A percentile compares a stretch with the other conserved stretches of the same genome.
Conservation (phyloP, 2,797 vertebrate species). For the Macropodus opercularis region DNA sequence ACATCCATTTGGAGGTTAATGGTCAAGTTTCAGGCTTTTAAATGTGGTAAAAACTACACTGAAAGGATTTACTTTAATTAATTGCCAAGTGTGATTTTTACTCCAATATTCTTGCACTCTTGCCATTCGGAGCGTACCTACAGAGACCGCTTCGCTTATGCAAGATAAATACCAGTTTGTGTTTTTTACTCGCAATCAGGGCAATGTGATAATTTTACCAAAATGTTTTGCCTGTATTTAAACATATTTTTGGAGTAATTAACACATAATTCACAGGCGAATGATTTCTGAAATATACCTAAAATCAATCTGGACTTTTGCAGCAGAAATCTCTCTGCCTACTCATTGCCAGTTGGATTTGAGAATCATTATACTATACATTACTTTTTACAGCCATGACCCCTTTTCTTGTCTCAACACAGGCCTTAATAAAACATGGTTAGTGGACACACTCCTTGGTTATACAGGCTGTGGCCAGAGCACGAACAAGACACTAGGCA, state of each 20-base stretch:
- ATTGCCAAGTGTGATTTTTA: conserved; percentile 77
- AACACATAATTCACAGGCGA: conserved; percentile 37
- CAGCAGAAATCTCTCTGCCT: conserved; percentile 7
- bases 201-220: conserved; percentile 53
- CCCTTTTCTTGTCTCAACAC: conserved; percentile 64
- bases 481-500: conserved; percentile 57
- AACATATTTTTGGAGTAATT: conserved; percentile 51
- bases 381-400: conserved; percentile 61
- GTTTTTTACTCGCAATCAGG: conserved; percentile 44
- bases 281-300: conserved; percentile 42
- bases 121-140: conserved; percentile 61
- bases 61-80: conserved; percentile 86
- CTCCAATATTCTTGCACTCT: conserved; percentile 62
- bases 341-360: conserved; percentile 47
- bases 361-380: conserved; percentile 56
- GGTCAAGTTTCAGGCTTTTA: conserved; percentile 87
- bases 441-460: conserved; percentile 62
- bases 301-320: conserved; percentile 29
- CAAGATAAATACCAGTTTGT: conserved; percentile 62
- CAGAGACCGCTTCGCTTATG: conserved; percentile 47
- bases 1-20: conserved; percentile 87
- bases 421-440: conserved; percentile 72
- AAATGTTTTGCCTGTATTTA: conserved; percentile 58
- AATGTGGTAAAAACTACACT: conserved; percentile 79
- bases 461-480: conserved; percentile 64